A percentile compares a stretch with the other conserved stretches of the same genome.
These are phyloP conservation scores for Lerema accius DNA, from an alignment of 1,140 invertebrate genomes.

Conservation along the genomic window DNA sequence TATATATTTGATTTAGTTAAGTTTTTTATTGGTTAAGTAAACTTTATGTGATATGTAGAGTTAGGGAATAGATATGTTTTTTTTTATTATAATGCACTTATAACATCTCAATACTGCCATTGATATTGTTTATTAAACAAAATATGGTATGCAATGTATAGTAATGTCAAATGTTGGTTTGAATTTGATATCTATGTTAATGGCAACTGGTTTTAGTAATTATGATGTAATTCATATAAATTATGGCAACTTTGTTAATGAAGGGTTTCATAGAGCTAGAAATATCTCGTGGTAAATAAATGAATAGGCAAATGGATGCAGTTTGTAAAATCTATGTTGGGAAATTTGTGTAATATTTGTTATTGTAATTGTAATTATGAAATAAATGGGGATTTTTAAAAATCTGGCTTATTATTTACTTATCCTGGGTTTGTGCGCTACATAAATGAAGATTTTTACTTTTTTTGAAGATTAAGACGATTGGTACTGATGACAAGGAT, in stretches of 20 bases:
- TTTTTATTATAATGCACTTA: slow-evolving; percentile 7
- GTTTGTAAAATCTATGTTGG: slow-evolving; percentile 27
- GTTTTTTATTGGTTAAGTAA: slow-evolving; percentile 37
- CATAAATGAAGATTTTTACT: too few relatives aligned
- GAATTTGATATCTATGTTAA: neutral
- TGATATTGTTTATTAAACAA: neutral
- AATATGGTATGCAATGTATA: too few relatives aligned
- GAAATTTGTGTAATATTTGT: slow-evolving; percentile 37
- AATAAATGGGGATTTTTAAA: slow-evolving; percentile 39
- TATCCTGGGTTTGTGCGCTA: too few relatives aligned
- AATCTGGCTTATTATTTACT: slow-evolving; percentile 25
- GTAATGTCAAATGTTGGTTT: too few relatives aligned
- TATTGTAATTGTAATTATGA: slow-evolving; percentile 37
- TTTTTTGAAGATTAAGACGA: too few relatives aligned
- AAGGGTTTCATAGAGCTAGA: neutral
- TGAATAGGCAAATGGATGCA: slow-evolving; percentile 9
- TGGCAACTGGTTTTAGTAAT: neutral
- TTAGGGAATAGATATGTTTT: slow-evolving; percentile 23
- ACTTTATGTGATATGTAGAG: slow-evolving; percentile 40
- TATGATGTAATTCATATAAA: neutral
- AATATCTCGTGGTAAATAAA: neutral
- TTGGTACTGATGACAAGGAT: too few relatives aligned
- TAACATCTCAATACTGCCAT: neutral
- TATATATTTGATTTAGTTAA: slow-evolving; percentile 21
- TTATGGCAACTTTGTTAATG: neutral